Base-by-base conservation (phyloP, 2,888 invertebrate species). In the Formica aserva region DNA sequence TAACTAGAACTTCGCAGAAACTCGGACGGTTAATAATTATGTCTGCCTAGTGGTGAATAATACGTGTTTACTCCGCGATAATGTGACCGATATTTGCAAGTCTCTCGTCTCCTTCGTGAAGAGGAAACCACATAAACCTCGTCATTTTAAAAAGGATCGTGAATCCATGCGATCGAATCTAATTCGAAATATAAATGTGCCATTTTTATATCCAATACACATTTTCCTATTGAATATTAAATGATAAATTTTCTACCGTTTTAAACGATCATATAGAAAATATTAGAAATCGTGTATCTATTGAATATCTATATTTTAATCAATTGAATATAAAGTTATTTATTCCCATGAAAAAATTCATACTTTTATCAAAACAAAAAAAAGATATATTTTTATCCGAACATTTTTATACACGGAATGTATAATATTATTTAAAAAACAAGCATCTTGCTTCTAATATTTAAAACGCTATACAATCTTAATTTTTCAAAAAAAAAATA, bases 1-100 rank as follows among this genome's bases (percentile, higher is more conserved):
- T n/a, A 74, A 60, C n/a, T 41, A 52, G 72, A 57, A 72, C 72
- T 57, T 72, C 26, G 72, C 26, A 22, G n/a, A 60, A 74, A 74
- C 74, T 29, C 22, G 52, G 29, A 0, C 52, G 35, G 55, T 13
- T 74, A 60, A 74, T 41, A 26, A 74, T 57, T 22, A 22, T 41
- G 57, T 6, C 38, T n/a, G 55, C 35, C 35, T 55, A 22, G 52
- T 55, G 32, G 22, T 26, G 38, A 57, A 57, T 26, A 57, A n/a
- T 41, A 60, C 6, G 26, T n/a, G 35, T 67, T 69, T 69, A 32
- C 6, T 29, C 48, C 29, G 18, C 18, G 26, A 69, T 48, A 45
- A 69, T 45, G 48, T 5, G 62, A 29, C 15, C 18, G 29, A 69
- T 71, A 71, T 26, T 71, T 11, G 11, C 35, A 38, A 41, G 15